Evolutionary conservation across 1,140 invertebrate genomes (phyloP).

Genomic region (Metopolophium dirhodum): DNA sequence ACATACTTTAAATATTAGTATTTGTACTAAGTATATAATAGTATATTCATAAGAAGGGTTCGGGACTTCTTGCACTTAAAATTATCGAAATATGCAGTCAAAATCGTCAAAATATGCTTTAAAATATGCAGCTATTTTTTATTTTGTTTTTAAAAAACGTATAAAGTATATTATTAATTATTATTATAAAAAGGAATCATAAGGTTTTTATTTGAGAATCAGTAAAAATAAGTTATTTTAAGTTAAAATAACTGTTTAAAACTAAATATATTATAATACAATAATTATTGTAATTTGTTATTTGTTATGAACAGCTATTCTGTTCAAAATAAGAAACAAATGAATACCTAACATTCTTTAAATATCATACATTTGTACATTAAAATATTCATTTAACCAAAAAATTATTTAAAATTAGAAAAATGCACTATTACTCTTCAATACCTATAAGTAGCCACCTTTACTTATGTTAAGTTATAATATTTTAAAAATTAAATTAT

Average conservation of each 20-base stretch:
- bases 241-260: background rate
- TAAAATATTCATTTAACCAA: background rate
- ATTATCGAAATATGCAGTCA: no score
- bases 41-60: background rate
- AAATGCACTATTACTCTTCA: background rate
- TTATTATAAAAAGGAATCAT: no score
- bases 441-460: background rate
- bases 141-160: no score
- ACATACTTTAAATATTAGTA: background rate
- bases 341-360: background rate
- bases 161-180: no score
- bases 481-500: background rate
- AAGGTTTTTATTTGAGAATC: background rate
- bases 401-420: background rate
- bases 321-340: background rate
- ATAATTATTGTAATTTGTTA: background rate
- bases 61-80: no score
- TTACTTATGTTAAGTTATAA: background rate
- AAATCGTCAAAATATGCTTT: no score
- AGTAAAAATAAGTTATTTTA: background rate
- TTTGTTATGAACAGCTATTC: background rate
- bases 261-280: background rate
- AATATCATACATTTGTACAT: background rate
- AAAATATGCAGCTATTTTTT: no score
- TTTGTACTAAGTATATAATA: constrained; percentile 5